Evolutionary conservation across 1,140 invertebrate genomes (phyloP), one percentile per base, ranked within the genome.

Genomic region (Ctenoplectra terminalis): DNA sequence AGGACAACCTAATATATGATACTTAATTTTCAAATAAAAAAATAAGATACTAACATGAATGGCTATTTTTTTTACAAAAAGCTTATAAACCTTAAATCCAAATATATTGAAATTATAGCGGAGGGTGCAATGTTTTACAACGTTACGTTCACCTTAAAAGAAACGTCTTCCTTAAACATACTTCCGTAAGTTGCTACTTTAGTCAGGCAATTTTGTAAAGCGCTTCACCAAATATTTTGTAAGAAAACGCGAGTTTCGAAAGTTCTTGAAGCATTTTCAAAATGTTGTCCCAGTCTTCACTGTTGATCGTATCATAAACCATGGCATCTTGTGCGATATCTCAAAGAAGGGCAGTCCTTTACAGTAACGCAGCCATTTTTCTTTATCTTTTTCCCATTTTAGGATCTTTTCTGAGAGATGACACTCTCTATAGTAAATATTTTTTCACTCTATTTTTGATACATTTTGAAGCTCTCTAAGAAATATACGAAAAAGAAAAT

Each of bases 201-300:
- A 48, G 26, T 26, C 46, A 17, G 6, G 23, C 67, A 50, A 34
- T 70, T 70, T 70, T 46, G 29, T 37, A 70, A 50, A 70, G 46
- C 46, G 46, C 9, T 31, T 50, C 34, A 48, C 11, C 43, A 70
- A 70, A 70, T 70, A 70, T 50, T 70, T 70, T 70, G 26, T 70
- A 31, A 69, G 66, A n/a, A 69, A 69, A 50, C 67, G 29, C 20
- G 23, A 70, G 48, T 70, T 52, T 52, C 29, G 13, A 52, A 34
- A 20, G 26, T 50, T 50, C 29, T 52, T n/a, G 20, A 70, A 50
- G 67, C 67, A 70, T 52, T 70, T 34, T 70, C 6, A 20, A 34
- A 34, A 17, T 2, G 11, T 15, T 52, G 29, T 34, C 40, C 4
- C 8, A 7, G 11, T 15, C 29, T 9, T n/a, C 17, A 15, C 20